These are phyloP conservation scores for Scortum barcoo DNA, from an alignment of 2,113 vertebrate genomes.

Conservation along the genomic window DNA sequence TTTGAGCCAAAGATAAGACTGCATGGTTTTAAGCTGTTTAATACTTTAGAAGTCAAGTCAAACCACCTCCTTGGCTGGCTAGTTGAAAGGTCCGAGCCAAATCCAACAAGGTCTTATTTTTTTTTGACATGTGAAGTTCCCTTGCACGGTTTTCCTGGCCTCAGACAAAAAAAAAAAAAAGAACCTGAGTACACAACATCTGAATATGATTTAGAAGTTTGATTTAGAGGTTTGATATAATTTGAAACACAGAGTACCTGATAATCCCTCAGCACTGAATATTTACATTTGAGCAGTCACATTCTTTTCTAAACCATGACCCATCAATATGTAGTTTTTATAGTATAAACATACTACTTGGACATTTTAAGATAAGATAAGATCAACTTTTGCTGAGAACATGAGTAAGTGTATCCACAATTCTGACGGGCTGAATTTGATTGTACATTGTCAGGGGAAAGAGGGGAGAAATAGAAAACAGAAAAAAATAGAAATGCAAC, in stretches of 20 bases:
- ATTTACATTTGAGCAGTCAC: background rate
- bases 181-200: background rate
- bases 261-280: background rate
- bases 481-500: no score
- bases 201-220: background rate
- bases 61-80: background rate
- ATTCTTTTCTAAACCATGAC: background rate
- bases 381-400: no score
- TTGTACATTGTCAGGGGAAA: background rate
- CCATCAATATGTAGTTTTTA: background rate
- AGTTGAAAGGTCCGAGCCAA: slow-evolving; percentile 25
- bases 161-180: slow-evolving; percentile 2
- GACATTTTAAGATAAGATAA: no score
- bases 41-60: slow-evolving; percentile 47
- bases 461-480: background rate
- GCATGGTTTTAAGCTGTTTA: slow-evolving; percentile 38
- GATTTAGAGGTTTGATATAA: background rate
- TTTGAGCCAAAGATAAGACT: slow-evolving; percentile 40
- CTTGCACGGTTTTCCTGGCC: background rate
- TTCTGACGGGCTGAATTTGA: slow-evolving; percentile 15
- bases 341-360: no score
- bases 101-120: slow-evolving; percentile 35
- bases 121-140: slow-evolving; percentile 6
- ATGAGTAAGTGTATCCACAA: fast-evolving
- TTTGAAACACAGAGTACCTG: background rate